Evolutionary conservation across 1,140 invertebrate genomes (phyloP).

Genomic region (Paralvinella palmiformis): DNA sequence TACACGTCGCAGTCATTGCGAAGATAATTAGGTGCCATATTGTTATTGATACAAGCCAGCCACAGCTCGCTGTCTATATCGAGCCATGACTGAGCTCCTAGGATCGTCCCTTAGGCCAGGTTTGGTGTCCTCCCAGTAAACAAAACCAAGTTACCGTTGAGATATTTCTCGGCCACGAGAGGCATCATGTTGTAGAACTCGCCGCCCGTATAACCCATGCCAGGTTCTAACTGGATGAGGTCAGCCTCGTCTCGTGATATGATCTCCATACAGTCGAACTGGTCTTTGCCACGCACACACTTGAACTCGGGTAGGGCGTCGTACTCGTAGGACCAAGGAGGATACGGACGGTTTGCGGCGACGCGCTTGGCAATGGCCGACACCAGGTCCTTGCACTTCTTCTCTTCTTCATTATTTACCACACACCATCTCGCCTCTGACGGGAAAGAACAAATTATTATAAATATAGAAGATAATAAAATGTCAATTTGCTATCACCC

Average conservation of each 20-base stretch:
- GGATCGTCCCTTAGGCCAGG: too few species aligned
- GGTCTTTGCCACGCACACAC: conserved; percentile 76
- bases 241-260: conserved; percentile 72
- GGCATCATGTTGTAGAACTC: conserved; percentile 88
- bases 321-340: conserved; percentile 30
- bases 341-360: conserved; percentile 10
- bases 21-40: too few species aligned
- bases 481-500: too few species aligned
- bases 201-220: conserved; percentile 86
- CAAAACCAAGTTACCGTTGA: conserved; percentile 31
- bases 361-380: conserved; percentile 58
- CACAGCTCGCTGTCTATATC: too few species aligned
- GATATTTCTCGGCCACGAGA: conserved; percentile 51
- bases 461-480: too few species aligned
- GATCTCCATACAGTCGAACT: conserved; percentile 71
- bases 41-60: too few species aligned
- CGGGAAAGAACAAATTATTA: too few species aligned
- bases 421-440: conserved; percentile 61
- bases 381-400: conserved; percentile 88
- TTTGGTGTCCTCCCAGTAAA: too few species aligned
- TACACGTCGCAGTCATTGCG: too few species aligned
- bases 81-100: too few species aligned
- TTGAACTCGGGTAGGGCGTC: background rate
- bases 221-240: conserved; percentile 80
- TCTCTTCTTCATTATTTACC: conserved; percentile 77